Evolutionary conservation across 1,140 invertebrate species (phyloP).

Genomic region (Drosophila orena): DNA sequence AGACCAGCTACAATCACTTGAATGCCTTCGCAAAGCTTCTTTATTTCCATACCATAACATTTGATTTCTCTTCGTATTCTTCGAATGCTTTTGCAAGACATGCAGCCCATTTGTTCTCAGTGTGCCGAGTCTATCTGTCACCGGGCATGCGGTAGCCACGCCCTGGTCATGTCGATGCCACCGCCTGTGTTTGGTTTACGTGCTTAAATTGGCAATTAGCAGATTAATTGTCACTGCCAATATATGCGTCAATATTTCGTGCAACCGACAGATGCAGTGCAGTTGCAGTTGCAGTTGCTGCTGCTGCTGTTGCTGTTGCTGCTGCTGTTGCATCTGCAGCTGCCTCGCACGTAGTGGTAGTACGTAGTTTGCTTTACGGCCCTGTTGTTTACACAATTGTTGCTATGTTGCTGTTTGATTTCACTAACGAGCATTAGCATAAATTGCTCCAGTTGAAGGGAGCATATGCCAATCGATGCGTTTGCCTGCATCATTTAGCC

Average conservation of each 20-base stretch:
- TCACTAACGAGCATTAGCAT: constrained; percentile 82
- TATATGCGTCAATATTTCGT: constrained; percentile 82
- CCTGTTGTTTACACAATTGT: constrained; percentile 80
- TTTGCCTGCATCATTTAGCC: constrained; percentile 63
- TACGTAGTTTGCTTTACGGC: constrained; percentile 68
- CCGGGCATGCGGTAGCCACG: constrained; percentile 11
- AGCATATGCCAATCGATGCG: constrained; percentile 36
- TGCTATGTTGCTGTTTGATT: constrained; percentile 72
- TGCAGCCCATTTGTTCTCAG: not conserved
- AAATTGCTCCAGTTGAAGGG: constrained; percentile 60
- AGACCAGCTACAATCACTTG: no score
- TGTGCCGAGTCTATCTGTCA: constrained; percentile 14
- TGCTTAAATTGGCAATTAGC: constrained; percentile 83
- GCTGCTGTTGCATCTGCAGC: no score
- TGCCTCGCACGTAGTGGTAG: constrained; percentile 32
- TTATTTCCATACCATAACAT: no score
- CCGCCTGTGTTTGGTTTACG: constrained; percentile 80
- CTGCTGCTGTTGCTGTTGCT: not conserved
- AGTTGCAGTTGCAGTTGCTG: constrained; percentile 6
- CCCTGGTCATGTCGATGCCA: constrained; percentile 53
- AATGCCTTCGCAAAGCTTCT: not conserved
- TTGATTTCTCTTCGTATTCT: no score
- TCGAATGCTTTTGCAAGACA: no score
- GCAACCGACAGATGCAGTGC: constrained; percentile 56
- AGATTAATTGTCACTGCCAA: constrained; percentile 83